Base-by-base conservation (phyloP, 2,888 invertebrate genomes). In the Caenorhabditis sp. region DNA sequence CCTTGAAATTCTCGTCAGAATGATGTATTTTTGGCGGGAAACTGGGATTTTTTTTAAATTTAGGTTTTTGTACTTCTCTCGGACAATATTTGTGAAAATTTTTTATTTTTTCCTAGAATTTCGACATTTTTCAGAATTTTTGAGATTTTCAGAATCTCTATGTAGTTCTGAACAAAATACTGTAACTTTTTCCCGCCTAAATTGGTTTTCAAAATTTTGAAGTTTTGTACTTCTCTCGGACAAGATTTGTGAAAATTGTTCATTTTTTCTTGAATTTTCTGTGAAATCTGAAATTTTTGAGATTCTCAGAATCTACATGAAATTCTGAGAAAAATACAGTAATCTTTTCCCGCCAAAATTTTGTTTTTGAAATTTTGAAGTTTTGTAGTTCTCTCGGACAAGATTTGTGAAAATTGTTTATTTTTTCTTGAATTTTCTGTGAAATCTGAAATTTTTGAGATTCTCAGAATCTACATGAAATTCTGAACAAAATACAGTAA, bases 201-300 rank as follows among this genome's bases (percentile, higher is more conserved):
- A n/a, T 19, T 62, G 60, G 26, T 50, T 83, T 88, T 88, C 24
- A 84, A 89, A 23, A 78, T 83, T 57, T 83, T 87, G 17, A 78
- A 23, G 85, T 87, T 21, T 77, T 89, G 31, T 75, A 84, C 63
- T 76, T 89, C 53, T 81, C 88, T 5, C 81, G 87, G 8, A 88
- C 88, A 31, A 88, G 89, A n/a, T 86, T 88, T 17, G 81, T 89
- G 6, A 89, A 89, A n/a, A 85, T 86, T 61, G 89, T 89, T 88
- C 68, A 76, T n/a, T 86, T 89, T 63, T 91, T n/a, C n/a, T 93
- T 87, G 93, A 96, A 5, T 94, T 94, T 10, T 94, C 95, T 14
- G 71, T 66, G 36, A 24, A 12, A 8, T 31, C 5, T 24, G 26
- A 21, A 54, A 14, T 27, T n/a, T 14, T 14, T n/a, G 17, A 4